A percentile compares a stretch with the other conserved stretches of the same genome.
These are phyloP conservation scores for Agriopis leucophaearia DNA, from an alignment of 2,888 invertebrate species.

Conservation along the genomic window DNA sequence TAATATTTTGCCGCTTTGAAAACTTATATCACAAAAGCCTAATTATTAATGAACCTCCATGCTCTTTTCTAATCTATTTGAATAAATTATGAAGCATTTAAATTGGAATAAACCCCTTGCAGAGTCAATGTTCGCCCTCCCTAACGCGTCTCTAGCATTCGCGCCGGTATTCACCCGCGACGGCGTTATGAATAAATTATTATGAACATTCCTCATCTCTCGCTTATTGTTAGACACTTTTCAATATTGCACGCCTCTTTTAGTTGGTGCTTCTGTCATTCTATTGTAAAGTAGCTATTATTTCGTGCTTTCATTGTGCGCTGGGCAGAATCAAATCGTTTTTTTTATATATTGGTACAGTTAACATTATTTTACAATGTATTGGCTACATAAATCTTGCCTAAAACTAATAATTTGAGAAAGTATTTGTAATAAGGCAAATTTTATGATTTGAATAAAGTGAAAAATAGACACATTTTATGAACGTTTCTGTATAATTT, in stretches of 20 bases:
- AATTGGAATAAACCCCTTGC: background rate
- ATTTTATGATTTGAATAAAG: too few species aligned
- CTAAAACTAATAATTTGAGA: too few species aligned
- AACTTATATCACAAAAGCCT: background rate
- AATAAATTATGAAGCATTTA: background rate
- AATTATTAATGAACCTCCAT: background rate
- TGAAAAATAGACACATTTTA: too few species aligned
- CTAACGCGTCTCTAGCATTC: constrained; percentile 6
- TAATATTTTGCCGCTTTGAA: background rate
- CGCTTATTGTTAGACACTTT: constrained; percentile 41
- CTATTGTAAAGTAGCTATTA: background rate
- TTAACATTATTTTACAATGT: too few species aligned
- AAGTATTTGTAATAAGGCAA: too few species aligned
- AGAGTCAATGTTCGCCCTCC: constrained; percentile 1
- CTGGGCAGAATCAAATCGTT: too few species aligned
- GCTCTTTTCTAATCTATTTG: background rate
- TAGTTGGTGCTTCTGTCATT: background rate
- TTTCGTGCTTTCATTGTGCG: too few species aligned
- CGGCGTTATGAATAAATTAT: constrained; percentile 50
- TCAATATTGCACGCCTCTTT: constrained; percentile 29
- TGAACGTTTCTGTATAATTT: too few species aligned
- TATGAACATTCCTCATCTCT: constrained; percentile 43
- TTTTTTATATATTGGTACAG: too few species aligned
- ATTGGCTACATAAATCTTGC: too few species aligned
- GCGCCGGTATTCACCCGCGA: constrained; percentile 34